A percentile compares a stretch with the other conserved stretches of the same genome.
Conservation (phyloP, 2,113 vertebrate genomes). For the Jaculus jaculus region DNA sequence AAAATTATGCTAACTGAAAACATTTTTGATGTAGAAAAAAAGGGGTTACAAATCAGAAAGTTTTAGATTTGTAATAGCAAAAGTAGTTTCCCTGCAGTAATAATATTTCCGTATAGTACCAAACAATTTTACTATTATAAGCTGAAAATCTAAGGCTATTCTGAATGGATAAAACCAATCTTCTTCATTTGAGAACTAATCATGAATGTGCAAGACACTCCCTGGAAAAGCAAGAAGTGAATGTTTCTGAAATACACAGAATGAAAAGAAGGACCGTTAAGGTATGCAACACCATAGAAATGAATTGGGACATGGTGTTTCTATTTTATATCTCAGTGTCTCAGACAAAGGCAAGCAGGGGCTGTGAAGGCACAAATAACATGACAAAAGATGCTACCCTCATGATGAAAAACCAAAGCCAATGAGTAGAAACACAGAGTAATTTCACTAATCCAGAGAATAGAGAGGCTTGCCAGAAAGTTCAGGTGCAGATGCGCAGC, state of each 20-base stretch:
- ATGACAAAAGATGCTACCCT: background rate
- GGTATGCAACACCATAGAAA: background rate
- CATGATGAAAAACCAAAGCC: background rate
- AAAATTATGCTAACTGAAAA: constrained; percentile 17
- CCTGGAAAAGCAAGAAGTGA: background rate
- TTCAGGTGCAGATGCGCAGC: fast-evolving
- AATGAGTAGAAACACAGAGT: background rate
- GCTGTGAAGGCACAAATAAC: background rate
- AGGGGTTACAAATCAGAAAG: background rate
- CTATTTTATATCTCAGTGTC: background rate
- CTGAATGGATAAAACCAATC: background rate
- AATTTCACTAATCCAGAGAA: background rate
- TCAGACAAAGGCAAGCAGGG: background rate
- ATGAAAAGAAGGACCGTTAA: background rate
- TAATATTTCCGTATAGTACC: background rate
- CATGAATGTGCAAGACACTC: background rate
- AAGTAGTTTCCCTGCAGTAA: background rate
- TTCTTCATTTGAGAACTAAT: background rate
- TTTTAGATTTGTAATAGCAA: background rate
- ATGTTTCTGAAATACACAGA: background rate
- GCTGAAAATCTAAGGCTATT: background rate
- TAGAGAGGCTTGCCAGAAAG: too few relatives aligned
- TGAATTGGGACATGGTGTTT: background rate
- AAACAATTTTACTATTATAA: background rate
- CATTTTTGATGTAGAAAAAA: background rate